These are phyloP conservation scores for Zapus hudsonius DNA, from an alignment of 2,113 vertebrate genomes.

Conservation along the genomic window DNA sequence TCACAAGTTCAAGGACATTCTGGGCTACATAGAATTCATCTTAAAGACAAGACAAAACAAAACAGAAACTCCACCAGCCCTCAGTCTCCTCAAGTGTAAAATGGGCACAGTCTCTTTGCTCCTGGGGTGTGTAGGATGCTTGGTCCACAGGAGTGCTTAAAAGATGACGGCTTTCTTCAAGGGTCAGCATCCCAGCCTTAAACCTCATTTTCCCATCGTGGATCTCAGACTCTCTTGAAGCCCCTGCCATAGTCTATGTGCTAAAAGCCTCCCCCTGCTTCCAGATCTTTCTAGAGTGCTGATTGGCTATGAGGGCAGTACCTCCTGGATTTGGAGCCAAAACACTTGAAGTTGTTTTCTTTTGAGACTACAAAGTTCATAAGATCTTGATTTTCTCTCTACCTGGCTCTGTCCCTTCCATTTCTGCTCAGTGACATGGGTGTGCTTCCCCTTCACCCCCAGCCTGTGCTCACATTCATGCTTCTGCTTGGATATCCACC, in stretches of 20 bases:
- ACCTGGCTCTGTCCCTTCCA: not conserved
- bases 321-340: slow-evolving; percentile 20
- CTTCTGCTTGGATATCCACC: not conserved
- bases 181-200: not conserved
- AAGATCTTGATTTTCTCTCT: not conserved
- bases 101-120: not conserved
- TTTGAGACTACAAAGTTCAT: not conserved
- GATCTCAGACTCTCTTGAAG: not conserved
- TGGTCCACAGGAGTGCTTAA: not conserved
- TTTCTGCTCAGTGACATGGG: not conserved
- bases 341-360: not conserved
- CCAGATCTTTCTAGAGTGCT: slow-evolving; percentile 11
- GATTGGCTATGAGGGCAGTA: not conserved
- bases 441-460: not conserved
- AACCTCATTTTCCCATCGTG: not conserved
- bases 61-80: not conserved
- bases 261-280: not conserved
- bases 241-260: not conserved
- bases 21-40: no score
- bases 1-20: no score
- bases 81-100: not conserved
- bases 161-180: not conserved
- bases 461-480: not conserved
- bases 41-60: no score
- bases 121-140: not conserved